Evolutionary conservation across 2,113 vertebrate genomes (phyloP).

Genomic region (Fregetta grallaria): DNA sequence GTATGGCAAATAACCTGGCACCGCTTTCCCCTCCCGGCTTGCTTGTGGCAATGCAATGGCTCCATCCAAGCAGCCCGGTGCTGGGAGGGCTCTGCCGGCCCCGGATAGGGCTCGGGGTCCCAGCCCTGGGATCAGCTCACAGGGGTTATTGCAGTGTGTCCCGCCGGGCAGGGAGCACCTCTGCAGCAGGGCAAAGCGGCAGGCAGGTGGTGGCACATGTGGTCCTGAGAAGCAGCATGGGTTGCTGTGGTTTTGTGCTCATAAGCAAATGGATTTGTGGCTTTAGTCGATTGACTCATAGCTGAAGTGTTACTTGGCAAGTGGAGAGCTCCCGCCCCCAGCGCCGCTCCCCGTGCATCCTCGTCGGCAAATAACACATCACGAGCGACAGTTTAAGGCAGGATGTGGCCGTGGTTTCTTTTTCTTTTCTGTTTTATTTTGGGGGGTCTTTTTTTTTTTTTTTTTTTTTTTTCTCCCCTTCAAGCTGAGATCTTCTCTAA

Average conservation of each 20-base stretch:
- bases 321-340: not conserved
- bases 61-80: not conserved
- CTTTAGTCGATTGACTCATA: not conserved
- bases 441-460: too few species aligned
- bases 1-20: accelerated
- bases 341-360: not conserved
- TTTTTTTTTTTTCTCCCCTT: not conserved
- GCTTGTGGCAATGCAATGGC: not conserved
- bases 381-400: not conserved
- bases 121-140: accelerated
- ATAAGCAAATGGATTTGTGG: not conserved
- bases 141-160: not conserved
- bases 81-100: not conserved
- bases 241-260: not conserved
- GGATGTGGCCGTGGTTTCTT: slow-evolving; percentile 25
- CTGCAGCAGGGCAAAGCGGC: not conserved
- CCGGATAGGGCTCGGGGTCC: accelerated
- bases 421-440: not conserved
- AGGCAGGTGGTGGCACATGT: not conserved
- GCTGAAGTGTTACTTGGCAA: not conserved
- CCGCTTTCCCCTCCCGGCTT: not conserved
- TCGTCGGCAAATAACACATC: not conserved
- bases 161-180: not conserved
- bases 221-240: not conserved
- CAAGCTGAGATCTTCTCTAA: not conserved